Evolutionary conservation across 2,888 invertebrate species (phyloP).

Genomic region (Panzeria rudis): DNA sequence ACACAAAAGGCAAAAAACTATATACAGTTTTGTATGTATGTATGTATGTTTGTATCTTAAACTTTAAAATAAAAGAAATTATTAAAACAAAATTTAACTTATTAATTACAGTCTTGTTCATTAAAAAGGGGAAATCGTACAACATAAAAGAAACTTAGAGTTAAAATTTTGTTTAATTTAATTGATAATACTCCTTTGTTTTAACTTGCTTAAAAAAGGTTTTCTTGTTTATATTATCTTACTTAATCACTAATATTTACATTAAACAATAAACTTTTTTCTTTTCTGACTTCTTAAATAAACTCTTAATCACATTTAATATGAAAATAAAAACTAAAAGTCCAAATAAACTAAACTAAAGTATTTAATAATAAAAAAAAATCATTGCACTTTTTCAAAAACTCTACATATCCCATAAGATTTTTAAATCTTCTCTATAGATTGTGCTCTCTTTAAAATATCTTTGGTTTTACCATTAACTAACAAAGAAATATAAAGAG

Average conservation of each 20-base stretch:
- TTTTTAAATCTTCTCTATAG: constrained; percentile 34
- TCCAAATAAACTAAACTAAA: constrained; percentile 7
- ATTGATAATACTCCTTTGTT: constrained; percentile 70
- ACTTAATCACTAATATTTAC: constrained; percentile 53
- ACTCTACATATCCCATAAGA: background rate
- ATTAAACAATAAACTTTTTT: constrained; percentile 38
- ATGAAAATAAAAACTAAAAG: constrained; percentile 19
- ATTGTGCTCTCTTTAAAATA: constrained; percentile 44
- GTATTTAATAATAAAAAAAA: constrained; percentile 29
- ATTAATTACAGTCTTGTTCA: constrained; percentile 69
- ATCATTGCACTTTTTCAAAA: constrained; percentile 63
- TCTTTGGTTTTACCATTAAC: constrained; percentile 58
- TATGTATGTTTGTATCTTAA: constrained; percentile 72
- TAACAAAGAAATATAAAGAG: constrained; percentile 60
- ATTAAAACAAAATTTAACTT: constrained; percentile 70
- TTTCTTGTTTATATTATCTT: background rate
- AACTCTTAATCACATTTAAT: constrained; percentile 69
- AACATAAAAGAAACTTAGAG: constrained; percentile 23
- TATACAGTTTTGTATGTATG: constrained; percentile 14
- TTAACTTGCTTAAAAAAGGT: constrained; percentile 43
- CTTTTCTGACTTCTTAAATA: constrained; percentile 4
- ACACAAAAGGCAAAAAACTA: constrained; percentile 55
- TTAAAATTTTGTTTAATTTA: constrained; percentile 40
- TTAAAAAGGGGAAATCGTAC: constrained; percentile 47
- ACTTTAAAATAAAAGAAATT: constrained; percentile 66